Conservation (phyloP, 2,113 vertebrate genomes). For the Corvus hawaiiensis region DNA sequence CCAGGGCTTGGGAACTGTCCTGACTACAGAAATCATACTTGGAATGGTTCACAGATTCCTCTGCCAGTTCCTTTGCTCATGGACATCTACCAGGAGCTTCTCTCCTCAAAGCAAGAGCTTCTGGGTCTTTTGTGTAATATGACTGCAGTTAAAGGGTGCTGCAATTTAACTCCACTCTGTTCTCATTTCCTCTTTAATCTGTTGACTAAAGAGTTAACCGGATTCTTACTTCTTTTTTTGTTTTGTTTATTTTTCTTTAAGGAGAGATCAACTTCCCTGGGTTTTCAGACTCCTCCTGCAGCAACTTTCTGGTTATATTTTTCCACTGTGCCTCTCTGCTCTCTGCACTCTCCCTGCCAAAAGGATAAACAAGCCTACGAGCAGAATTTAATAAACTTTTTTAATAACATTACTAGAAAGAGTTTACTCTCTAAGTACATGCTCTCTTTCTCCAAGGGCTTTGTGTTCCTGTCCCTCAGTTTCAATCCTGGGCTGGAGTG, state of each 20-base stretch:
- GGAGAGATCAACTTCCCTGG: neutral
- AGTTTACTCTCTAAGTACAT: neutral
- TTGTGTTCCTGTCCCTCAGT: neutral
- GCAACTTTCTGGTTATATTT: neutral
- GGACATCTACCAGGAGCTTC: neutral
- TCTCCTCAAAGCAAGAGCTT: neutral
- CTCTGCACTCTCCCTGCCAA: neutral
- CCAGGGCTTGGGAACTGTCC: neutral
- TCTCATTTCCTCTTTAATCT: neutral
- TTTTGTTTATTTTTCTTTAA: neutral
- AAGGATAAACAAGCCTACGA: neutral
- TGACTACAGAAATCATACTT: fast-evolving
- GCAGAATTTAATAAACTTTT: neutral
- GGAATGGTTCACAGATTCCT: neutral
- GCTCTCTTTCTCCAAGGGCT: neutral
- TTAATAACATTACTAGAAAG: neutral
- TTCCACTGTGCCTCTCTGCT: neutral
- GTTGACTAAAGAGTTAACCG: neutral
- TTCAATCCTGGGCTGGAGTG: neutral
- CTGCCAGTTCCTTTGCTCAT: neutral
- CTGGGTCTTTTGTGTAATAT: neutral
- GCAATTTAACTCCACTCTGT: neutral
- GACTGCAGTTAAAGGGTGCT: neutral
- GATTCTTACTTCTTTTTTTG: neutral
- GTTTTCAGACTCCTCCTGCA: neutral